These are phyloP conservation scores for Aldrovandia affinis DNA, from an alignment of 2,797 vertebrate species.

Conservation along the genomic window DNA sequence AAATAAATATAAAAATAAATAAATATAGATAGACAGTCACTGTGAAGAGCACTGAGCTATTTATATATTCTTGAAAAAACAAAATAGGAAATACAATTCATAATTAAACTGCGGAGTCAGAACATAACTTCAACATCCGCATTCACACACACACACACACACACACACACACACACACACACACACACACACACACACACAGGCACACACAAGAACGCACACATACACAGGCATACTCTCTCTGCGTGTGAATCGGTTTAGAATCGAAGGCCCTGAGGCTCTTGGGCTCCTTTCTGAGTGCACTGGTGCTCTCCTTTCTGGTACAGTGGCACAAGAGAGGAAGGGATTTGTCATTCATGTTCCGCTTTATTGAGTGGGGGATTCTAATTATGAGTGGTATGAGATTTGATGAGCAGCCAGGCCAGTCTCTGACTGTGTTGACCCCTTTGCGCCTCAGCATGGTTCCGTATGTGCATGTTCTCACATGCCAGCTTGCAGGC, in stretches of 20 bases:
- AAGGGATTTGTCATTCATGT: not conserved
- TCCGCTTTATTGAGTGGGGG: not conserved
- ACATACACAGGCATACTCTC: slow-evolving; percentile 14
- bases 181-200: slow-evolving; percentile 10
- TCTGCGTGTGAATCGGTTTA: not conserved
- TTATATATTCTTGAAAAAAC: slow-evolving; percentile 16
- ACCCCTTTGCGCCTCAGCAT: not conserved
- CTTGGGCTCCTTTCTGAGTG: not conserved
- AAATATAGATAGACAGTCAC: not conserved
- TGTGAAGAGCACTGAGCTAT: not conserved
- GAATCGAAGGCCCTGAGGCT: not conserved
- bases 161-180: not conserved
- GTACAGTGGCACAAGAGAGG: not conserved
- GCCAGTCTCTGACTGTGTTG: not conserved
- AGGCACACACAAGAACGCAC: no score
- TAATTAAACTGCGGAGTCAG: not conserved
- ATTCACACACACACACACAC: not conserved
- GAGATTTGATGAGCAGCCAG: not conserved
- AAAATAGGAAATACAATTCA: slow-evolving; percentile 9
- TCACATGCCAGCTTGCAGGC: not conserved
- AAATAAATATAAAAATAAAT: no score
- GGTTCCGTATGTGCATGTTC: not conserved
- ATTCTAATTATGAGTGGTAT: not conserved
- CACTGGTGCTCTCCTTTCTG: not conserved
- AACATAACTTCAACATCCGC: not conserved